These are phyloP conservation scores for Otolemur garnettii DNA, from an alignment of 2,113 vertebrate species.

Conservation along the genomic window DNA sequence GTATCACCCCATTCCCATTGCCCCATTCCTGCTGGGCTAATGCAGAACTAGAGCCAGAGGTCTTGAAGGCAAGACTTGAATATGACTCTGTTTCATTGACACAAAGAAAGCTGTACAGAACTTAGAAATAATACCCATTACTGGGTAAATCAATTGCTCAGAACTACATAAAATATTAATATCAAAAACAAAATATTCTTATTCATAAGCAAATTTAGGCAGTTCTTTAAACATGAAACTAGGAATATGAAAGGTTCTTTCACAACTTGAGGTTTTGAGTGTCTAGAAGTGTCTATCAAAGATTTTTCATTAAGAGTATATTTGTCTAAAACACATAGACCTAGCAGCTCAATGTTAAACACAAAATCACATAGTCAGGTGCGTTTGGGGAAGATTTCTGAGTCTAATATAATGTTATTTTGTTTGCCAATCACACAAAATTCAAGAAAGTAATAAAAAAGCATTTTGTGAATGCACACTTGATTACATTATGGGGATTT, in stretches of 20 bases:
- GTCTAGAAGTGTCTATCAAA: neutral
- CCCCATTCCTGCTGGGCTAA: no score
- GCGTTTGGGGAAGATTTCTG: neutral
- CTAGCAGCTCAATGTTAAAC: neutral
- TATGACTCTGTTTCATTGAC: neutral
- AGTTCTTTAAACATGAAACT: neutral
- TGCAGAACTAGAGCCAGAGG: neutral
- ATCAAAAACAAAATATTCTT: neutral
- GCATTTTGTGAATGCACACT: neutral
- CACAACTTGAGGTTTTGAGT: neutral
- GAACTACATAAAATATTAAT: neutral
- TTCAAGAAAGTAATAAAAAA: slow-evolving; percentile 10
- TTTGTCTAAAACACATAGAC: neutral
- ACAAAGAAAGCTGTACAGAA: slow-evolving; percentile 1
- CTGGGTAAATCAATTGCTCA: neutral
- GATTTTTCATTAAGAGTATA: neutral
- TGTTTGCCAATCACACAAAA: neutral
- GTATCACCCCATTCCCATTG: no score
- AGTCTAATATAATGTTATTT: neutral
- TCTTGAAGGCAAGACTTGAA: neutral
- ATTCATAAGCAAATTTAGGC: slow-evolving; percentile 7
- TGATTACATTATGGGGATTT: neutral
- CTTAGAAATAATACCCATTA: neutral
- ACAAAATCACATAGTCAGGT: slow-evolving; percentile 23
- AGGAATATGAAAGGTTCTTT: neutral